Conservation (phyloP, 2,113 vertebrate species). For the Dissostichus mawsoni region DNA sequence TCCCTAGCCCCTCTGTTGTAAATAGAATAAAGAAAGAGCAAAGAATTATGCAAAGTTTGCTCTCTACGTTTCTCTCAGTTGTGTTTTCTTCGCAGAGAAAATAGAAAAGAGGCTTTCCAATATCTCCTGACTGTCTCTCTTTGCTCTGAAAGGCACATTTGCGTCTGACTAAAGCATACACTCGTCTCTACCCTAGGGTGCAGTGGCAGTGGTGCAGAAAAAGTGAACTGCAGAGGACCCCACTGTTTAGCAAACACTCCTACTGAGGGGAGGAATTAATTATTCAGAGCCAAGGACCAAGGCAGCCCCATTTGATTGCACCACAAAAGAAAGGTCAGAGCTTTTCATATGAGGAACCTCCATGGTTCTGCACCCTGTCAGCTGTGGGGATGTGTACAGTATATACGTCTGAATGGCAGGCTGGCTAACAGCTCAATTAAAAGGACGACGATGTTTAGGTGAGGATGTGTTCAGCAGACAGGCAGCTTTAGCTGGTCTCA, state of each 20-base stretch:
- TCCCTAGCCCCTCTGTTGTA: not conserved
- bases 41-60: constrained; percentile 56
- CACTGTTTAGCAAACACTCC: constrained; percentile 88
- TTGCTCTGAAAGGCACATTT: constrained; percentile 76
- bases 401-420: constrained; percentile 41
- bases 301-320: constrained; percentile 81
- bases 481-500: not conserved
- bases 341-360: constrained; percentile 75
- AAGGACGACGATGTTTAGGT: constrained; percentile 44
- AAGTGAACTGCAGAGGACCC: constrained; percentile 88
- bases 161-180: constrained; percentile 81
- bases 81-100: constrained; percentile 34
- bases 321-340: constrained; percentile 84
- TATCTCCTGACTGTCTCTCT: constrained; percentile 71
- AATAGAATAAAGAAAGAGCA: constrained; percentile 16
- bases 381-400: constrained; percentile 58
- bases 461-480: constrained; percentile 35
- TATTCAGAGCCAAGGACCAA: constrained; percentile 86
- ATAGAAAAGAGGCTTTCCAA: constrained; percentile 58
- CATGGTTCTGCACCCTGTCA: constrained; percentile 64
- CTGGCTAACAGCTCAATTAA: constrained; percentile 73
- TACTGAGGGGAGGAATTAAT: constrained; percentile 87
- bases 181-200: constrained; percentile 78
- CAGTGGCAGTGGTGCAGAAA: constrained; percentile 85
- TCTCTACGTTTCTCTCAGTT: constrained; percentile 33